Conservation (phyloP, 2,113 vertebrate genomes). For the Halcyon malimbica region DNA sequence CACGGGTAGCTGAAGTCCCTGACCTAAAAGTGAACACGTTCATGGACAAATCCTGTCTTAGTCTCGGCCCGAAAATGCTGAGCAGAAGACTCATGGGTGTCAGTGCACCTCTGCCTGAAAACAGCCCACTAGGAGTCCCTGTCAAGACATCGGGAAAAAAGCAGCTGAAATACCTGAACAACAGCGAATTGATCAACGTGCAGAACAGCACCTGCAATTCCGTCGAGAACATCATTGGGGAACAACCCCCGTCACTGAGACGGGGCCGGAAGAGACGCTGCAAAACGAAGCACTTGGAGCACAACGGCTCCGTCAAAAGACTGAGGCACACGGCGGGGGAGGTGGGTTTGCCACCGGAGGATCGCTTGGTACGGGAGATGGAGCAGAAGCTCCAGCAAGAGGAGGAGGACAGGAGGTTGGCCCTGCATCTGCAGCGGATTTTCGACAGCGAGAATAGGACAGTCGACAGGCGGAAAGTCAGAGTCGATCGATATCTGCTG, state of each 20-base stretch:
- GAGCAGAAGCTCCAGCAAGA: conserved; percentile 80
- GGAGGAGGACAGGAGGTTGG: conserved; percentile 84
- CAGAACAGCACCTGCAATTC: conserved; percentile 65
- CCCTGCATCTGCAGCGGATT: conserved; percentile 85
- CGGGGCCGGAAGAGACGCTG: conserved; percentile 86
- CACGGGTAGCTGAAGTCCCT: not conserved
- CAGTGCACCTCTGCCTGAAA: not conserved
- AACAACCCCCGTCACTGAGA: conserved; percentile 71
- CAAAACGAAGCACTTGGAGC: conserved; percentile 92
- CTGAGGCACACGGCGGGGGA: conserved; percentile 62
- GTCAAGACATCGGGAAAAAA: conserved; percentile 50
- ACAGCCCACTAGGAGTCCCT: not conserved
- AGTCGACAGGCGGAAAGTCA: conserved; percentile 71
- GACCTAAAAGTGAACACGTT: not conserved
- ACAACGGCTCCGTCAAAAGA: conserved; percentile 77
- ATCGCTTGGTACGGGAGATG: conserved; percentile 51
- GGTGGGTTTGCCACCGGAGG: not conserved
- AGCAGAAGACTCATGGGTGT: conserved; percentile 8
- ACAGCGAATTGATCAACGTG: conserved; percentile 35
- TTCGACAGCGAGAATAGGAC: conserved; percentile 85
- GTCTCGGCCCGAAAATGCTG: conserved; percentile 15
- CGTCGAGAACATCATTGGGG: conserved; percentile 28
- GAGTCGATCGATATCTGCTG: conserved; percentile 85
- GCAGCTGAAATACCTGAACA: conserved; percentile 63
- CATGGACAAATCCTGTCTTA: conserved; percentile 55